A percentile compares a stretch with the other conserved stretches of the same genome.
Evolutionary conservation across 2,113 vertebrate genomes (phyloP).

Genomic region (Furnarius figulus): DNA sequence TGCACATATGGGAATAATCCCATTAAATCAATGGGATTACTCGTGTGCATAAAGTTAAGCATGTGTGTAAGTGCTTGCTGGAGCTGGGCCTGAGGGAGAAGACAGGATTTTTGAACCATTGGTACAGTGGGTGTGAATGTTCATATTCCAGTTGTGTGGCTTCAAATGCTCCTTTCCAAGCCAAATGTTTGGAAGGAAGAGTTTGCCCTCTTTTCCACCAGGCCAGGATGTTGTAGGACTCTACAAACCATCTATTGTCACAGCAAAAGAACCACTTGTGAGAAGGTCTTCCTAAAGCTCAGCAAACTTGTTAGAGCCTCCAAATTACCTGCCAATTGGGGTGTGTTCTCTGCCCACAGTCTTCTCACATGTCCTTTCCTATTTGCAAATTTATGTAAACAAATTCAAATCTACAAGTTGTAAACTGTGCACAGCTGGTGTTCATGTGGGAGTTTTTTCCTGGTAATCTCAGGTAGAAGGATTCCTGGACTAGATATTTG

Average conservation of each 20-base stretch:
- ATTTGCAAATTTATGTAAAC: not conserved
- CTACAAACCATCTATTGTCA: not conserved
- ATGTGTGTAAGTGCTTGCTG: conserved; percentile 49
- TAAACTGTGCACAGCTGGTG: not conserved
- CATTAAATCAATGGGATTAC: conserved; percentile 58
- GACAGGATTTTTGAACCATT: not conserved
- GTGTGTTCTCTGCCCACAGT: not conserved
- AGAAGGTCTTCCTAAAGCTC: not conserved
- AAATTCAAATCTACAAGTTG: not conserved
- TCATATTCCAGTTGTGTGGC: not conserved
- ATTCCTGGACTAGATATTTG: not conserved
- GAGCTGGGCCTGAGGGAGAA: conserved; percentile 24
- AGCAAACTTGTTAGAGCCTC: not conserved
- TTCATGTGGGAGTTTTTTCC: not conserved
- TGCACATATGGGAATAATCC: conserved; percentile 62
- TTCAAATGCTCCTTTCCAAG: not conserved
- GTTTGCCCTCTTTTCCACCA: not conserved
- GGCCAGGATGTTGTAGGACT: not conserved
- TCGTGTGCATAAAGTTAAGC: conserved; percentile 60
- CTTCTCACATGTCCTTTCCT: not conserved
- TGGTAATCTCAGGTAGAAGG: not conserved
- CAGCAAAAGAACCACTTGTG: not conserved
- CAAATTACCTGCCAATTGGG: not conserved
- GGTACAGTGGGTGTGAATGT: not conserved
- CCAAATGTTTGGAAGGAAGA: not conserved